Conservation (phyloP, 2,888 invertebrate species). For the Drosophila neonasuta region DNA sequence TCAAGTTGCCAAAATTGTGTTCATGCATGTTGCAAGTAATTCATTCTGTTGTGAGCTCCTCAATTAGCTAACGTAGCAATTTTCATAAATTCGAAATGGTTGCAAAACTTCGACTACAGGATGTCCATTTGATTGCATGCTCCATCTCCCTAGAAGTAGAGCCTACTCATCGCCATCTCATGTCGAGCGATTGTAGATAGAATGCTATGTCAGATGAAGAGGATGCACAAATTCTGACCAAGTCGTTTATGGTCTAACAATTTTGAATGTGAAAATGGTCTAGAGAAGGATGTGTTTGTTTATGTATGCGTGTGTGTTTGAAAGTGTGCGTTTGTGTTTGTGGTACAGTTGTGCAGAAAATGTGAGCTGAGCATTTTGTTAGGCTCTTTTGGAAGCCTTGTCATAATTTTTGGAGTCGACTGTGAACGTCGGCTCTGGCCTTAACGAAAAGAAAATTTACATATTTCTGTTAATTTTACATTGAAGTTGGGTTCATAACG, state of each 20-base stretch:
- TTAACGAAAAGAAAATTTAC: conserved; percentile 78
- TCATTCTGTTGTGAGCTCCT: conserved; percentile 19
- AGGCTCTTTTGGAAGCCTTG: conserved; percentile 66
- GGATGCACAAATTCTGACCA: conserved; percentile 43
- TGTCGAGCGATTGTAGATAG: not conserved
- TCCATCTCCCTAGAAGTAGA: conserved; percentile 11
- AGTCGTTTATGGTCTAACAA: conserved; percentile 65
- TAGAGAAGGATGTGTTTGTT: conserved; percentile 7
- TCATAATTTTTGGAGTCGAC: conserved; percentile 50
- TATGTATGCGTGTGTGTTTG: not conserved
- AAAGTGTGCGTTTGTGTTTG: conserved; percentile 7
- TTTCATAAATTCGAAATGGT: conserved; percentile 58
- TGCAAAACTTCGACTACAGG: conserved; percentile 36
- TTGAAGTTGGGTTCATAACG: conserved; percentile 79
- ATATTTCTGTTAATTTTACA: conserved; percentile 81
- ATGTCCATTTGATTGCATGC: conserved; percentile 30
- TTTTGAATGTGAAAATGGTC: conserved; percentile 46
- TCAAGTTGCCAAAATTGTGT: not conserved
- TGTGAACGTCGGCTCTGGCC: conserved; percentile 44
- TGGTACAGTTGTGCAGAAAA: conserved; percentile 68
- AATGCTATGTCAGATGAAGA: not conserved
- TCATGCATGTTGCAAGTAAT: conserved; percentile 17
- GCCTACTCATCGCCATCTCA: conserved; percentile 6
- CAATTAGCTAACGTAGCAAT: conserved; percentile 43
- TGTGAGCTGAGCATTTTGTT: conserved; percentile 50